Conservation (phyloP, 2,797 vertebrate species). For the Dipus sagitta region DNA sequence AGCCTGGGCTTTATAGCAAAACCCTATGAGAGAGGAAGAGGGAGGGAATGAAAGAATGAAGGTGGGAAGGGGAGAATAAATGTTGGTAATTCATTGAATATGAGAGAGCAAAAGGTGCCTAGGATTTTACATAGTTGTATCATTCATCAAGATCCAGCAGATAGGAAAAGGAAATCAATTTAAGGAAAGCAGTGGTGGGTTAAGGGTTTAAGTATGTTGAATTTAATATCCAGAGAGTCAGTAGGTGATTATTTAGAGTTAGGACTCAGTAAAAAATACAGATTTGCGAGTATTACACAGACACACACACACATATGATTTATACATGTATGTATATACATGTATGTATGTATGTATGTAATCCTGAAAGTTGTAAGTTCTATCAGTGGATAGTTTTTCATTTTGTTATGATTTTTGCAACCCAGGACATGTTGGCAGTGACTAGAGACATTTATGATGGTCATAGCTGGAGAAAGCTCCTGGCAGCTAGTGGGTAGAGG, state of each 20-base stretch:
- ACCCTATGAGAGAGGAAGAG: background rate
- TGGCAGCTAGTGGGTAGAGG: background rate
- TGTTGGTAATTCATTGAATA: conserved; percentile 18
- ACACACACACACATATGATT: background rate
- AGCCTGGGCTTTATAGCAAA: background rate
- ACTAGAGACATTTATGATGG: conserved; percentile 28
- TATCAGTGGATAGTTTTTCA: background rate
- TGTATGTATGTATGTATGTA: background rate
- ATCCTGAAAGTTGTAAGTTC: conserved; percentile 10
- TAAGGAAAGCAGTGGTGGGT: conserved; percentile 18
- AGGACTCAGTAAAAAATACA: conserved; percentile 18
- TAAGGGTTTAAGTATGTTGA: conserved; percentile 27
- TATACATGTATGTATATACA: background rate
- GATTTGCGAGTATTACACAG: background rate
- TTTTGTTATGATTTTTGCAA: background rate
- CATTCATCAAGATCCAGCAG: background rate
- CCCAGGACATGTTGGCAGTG: background rate
- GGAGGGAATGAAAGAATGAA: background rate
- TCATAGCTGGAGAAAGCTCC: background rate
- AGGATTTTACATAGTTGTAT: background rate
- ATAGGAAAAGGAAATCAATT: conserved; percentile 15
- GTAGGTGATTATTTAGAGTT: background rate
- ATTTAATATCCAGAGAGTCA: conserved; percentile 25
- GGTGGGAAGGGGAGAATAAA: background rate
- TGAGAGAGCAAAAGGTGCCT: background rate